Evolutionary conservation across 2,888 invertebrate genomes (phyloP).

Genomic region (Drosophila mettleri): DNA sequence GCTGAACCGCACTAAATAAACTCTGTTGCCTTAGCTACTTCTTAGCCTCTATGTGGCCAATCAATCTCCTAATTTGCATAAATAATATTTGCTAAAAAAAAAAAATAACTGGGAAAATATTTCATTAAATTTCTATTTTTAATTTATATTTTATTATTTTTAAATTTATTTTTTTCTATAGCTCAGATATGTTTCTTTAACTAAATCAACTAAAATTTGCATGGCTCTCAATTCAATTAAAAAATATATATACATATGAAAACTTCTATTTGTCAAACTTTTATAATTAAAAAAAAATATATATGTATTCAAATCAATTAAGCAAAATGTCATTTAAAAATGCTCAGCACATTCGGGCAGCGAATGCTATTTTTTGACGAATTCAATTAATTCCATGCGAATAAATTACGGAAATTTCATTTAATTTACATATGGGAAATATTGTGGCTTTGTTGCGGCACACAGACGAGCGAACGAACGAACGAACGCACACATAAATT

Average conservation of each 20-base stretch:
- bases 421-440: conserved; percentile 56
- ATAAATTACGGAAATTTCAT: conserved; percentile 55
- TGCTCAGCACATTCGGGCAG: conserved; percentile 10
- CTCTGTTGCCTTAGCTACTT: no score
- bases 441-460: conserved; percentile 50
- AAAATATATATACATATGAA: not conserved
- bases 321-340: conserved; percentile 37
- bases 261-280: not conserved
- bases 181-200: not conserved
- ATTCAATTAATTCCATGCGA: conserved; percentile 57
- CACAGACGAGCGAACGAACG: no score
- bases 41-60: no score
- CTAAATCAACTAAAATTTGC: not conserved
- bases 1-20: no score
- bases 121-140: no score
- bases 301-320: conserved; percentile 42
- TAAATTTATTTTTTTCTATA: not conserved
- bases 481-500: not conserved
- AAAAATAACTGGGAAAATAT: no score
- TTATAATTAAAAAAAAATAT: not conserved
- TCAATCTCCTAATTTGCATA: no score
- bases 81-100: no score
- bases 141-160: not conserved
- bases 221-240: not conserved
- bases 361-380: conserved; percentile 43